Percentiles rank a stretch among this genome's conserved stretches.
phyloP scores from a whole-genome alignment of 1,140 invertebrate genomes.

The Paraescarpia echinospica region DNA sequence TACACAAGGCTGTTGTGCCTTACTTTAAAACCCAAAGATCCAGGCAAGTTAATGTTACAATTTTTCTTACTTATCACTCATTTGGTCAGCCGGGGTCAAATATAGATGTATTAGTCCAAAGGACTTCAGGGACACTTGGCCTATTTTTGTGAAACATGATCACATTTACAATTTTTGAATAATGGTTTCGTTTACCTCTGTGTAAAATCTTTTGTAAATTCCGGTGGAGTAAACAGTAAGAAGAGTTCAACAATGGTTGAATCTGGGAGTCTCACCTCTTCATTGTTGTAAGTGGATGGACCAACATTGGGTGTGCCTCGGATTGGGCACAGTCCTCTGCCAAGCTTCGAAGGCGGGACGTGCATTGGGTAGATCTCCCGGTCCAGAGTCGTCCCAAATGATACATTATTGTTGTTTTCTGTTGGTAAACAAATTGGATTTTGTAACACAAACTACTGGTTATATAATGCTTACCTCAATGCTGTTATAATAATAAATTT shows the following conservation, averaged over 20 bases:
- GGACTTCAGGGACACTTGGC: no score
- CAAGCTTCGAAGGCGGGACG: conserved; percentile 53
- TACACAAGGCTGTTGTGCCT: no score
- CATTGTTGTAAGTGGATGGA: conserved; percentile 53
- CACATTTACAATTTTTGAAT: no score
- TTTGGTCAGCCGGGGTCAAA: no score
- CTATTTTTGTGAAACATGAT: no score
- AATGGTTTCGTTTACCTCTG: no score
- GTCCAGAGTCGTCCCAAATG: conserved; percentile 51
- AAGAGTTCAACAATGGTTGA: neutral
- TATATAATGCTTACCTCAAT: neutral
- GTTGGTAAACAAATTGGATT: conserved; percentile 7
- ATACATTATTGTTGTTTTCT: conserved; percentile 39
- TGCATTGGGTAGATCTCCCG: conserved; percentile 50
- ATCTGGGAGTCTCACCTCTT: conserved; percentile 40
- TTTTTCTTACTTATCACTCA: no score
- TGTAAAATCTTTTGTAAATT: no score
- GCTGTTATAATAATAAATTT: neutral
- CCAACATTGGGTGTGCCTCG: conserved; percentile 49
- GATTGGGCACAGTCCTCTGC: conserved; percentile 49
- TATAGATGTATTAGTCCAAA: no score
- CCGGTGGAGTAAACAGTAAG: no score
- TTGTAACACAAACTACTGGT: neutral
- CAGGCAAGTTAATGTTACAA: no score
- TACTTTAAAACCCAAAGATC: no score